Base-by-base conservation (phyloP, 2,113 vertebrate species). In the Sapayoa aenigma region DNA sequence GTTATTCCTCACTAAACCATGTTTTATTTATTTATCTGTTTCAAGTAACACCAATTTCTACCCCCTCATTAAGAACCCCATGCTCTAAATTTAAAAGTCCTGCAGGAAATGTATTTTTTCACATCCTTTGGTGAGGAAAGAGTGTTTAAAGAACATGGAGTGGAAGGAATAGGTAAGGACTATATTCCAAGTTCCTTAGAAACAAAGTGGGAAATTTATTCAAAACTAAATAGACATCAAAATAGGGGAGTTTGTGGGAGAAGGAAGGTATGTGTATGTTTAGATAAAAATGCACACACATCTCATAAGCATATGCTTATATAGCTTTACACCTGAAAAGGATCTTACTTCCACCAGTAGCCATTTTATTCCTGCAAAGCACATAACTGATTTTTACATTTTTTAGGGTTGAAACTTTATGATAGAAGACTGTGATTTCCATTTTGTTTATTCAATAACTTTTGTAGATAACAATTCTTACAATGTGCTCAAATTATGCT, bases 1-100 rank as follows among this genome's bases (percentile, higher is more conserved):
- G 63, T 49, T 92, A 91, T 55, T 96, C 72, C 53, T 90, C 76
- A 63, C 56, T 90, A 84, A 93, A 73, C 41, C 25, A 56, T 15
- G 33, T 39, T 85, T 89, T 73, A 80, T 89, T 87, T 87, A 87
- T 91, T 95, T 94, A 93, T 95, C 91, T 93, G 22, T 42, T 90
- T 92, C 65, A 72, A 83, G 58, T 80, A 35, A 30, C 65, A 89
- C 58, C 53, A 84, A 65, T 83, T 88, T 71, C 58, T 87, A 79
- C 30, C 87, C 68, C 23, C 24, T 93, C 39, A 89, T 91, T 82
- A 72, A 79, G 77, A 96, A 76, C 66, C 12, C 33, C 53, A 84
- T 53, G 63, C 31, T 69, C n/a, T 77, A 80, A 92, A 96, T 58
- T 69, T 80, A 93, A 95, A 87, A 86, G 27, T 46, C 28, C n/a